Conservation (phyloP, 2,888 invertebrate species). For the Lobophora halterata region DNA sequence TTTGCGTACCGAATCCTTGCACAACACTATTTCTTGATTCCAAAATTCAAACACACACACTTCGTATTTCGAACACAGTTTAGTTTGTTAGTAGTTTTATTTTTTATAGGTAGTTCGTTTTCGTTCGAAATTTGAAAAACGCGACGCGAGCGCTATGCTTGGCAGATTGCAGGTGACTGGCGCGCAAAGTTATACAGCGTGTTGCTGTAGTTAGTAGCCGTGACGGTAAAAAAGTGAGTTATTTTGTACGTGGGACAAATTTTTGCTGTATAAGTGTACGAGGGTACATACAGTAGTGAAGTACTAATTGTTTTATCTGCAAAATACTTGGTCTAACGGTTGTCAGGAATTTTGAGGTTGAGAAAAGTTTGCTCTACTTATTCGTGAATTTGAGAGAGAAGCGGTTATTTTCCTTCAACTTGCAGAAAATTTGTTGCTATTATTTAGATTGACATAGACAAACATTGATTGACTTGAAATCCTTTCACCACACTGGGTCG, state of each 20-base stretch:
- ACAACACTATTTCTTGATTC: conserved; percentile 45
- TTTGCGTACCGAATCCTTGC: conserved; percentile 59
- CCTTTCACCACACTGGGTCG: too few relatives aligned
- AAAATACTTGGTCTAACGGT: conserved; percentile 4
- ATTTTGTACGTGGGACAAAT: conserved; percentile 55
- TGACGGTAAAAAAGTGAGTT: conserved; percentile 55
- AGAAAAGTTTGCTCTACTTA: conserved; percentile 4
- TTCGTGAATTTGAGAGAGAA: not conserved
- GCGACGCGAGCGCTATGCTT: conserved; percentile 63
- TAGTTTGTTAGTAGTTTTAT: conserved; percentile 52
- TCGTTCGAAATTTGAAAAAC: conserved; percentile 43
- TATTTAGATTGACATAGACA: too few relatives aligned
- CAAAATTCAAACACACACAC: conserved; percentile 48
- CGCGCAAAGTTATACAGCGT: conserved; percentile 32
- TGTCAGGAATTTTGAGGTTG: conserved; percentile 2
- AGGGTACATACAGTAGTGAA: conserved; percentile 2
- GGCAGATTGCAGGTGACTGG: conserved; percentile 75
- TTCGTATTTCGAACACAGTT: conserved; percentile 46
- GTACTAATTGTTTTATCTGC: conserved; percentile 2
- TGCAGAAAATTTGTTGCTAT: too few relatives aligned
- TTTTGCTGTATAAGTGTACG: conserved; percentile 25
- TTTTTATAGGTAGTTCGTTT: conserved; percentile 30
- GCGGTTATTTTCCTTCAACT: too few relatives aligned
- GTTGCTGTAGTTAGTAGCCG: conserved; percentile 35
- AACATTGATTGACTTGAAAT: too few relatives aligned